Evolutionary conservation across 2,113 vertebrate genomes (phyloP).

Genomic region (Phocoena sinus): DNA sequence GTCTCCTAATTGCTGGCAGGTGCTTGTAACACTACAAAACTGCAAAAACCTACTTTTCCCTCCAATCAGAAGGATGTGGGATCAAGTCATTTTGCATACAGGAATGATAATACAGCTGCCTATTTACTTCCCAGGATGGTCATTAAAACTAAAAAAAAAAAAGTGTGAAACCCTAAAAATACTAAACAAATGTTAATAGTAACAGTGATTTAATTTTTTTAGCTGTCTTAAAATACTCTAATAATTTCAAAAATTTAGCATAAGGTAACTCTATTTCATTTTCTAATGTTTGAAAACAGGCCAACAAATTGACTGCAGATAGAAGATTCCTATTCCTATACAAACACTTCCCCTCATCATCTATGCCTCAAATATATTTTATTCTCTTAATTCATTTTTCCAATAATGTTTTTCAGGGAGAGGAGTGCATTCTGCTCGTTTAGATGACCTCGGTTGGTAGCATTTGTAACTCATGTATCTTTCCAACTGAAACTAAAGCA

Average conservation of each 20-base stretch:
- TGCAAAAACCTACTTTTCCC: not conserved
- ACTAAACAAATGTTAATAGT: not conserved
- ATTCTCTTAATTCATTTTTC: not conserved
- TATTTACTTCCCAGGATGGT: not conserved
- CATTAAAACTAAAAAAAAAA: not conserved
- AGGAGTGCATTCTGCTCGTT: not conserved
- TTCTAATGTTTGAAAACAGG: not conserved
- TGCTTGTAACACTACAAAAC: not conserved
- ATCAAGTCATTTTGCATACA: not conserved
- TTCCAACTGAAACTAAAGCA: not conserved
- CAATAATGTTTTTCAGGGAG: not conserved
- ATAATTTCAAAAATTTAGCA: not conserved
- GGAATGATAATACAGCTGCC: not conserved
- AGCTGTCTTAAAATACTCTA: not conserved
- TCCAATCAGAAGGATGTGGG: not conserved
- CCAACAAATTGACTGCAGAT: not conserved
- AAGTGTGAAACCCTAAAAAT: not conserved
- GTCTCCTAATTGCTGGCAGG: not conserved
- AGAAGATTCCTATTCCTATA: not conserved
- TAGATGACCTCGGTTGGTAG: not conserved
- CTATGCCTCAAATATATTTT: not conserved
- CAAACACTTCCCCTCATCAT: not conserved
- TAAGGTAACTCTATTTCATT: not conserved
- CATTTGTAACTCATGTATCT: not conserved
- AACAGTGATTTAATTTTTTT: not conserved